These are phyloP conservation scores for Caenorhabditis brenneri DNA, from an alignment of 1,140 invertebrate genomes.

Conservation along the genomic window DNA sequence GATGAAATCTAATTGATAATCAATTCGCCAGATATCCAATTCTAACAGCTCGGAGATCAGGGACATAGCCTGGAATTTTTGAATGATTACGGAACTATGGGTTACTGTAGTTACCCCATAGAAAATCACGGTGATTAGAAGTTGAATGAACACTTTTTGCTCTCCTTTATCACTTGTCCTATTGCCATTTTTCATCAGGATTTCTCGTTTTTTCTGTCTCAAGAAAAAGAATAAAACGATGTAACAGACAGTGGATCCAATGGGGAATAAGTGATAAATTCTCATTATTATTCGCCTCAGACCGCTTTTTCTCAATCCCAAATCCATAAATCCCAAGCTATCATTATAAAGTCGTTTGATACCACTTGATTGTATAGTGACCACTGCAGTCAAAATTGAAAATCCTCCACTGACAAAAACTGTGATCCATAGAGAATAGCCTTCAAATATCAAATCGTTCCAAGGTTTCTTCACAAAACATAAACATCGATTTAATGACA, in stretches of 20 bases:
- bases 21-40: not conserved
- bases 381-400: not conserved
- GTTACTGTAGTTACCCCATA: not conserved
- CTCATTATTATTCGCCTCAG: not conserved
- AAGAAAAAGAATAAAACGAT: not conserved
- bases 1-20: not conserved
- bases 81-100: too few species aligned
- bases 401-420: not conserved
- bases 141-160: not conserved
- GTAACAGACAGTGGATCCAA: not conserved
- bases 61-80: not conserved
- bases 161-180: not conserved
- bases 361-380: not conserved
- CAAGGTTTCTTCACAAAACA: not conserved
- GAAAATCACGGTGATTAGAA: not conserved
- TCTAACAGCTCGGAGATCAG: not conserved
- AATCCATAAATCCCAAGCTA: not conserved
- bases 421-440: not conserved
- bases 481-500: not conserved
- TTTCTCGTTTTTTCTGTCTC: not conserved
- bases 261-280: not conserved
- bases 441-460: not conserved
- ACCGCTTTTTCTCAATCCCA: not conserved
- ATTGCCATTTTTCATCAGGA: not conserved
- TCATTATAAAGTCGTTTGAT: not conserved